Conservation (phyloP, 2,113 vertebrate species). For the Kobus ellipsiprymnus region DNA sequence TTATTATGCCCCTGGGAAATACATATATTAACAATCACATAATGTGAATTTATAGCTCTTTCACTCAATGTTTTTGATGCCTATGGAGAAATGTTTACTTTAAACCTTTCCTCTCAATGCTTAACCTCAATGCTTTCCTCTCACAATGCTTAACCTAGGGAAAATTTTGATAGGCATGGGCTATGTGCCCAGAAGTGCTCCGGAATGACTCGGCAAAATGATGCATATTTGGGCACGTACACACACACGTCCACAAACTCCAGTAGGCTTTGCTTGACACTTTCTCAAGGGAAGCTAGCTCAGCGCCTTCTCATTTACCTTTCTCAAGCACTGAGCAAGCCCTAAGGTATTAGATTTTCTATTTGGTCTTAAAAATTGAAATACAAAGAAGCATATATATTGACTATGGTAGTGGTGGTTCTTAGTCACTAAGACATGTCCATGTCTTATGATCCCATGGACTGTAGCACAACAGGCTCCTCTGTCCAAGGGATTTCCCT, state of each 20-base stretch:
- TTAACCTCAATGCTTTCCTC: too few species aligned
- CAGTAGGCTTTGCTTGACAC: neutral
- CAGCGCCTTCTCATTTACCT: neutral
- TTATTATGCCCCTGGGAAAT: neutral
- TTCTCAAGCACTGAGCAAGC: neutral
- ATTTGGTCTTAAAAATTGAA: neutral
- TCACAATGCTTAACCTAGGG: neutral
- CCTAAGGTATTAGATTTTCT: neutral
- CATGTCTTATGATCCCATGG: neutral
- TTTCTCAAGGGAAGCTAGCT: neutral
- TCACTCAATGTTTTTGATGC: neutral
- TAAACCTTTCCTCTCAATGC: neutral
- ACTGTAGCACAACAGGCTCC: neutral
- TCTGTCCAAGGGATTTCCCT: neutral
- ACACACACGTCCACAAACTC: neutral
- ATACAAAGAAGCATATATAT: neutral
- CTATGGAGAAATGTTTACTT: neutral
- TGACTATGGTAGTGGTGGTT: neutral
- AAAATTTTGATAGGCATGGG: neutral
- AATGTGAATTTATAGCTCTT: neutral
- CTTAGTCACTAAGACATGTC: neutral
- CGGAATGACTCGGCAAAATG: neutral
- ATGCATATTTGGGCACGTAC: rapidly evolving
- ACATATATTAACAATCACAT: neutral
- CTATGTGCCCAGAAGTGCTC: neutral